phyloP scores from a whole-genome alignment of 2,888 invertebrate species.

The Thera britannica region DNA sequence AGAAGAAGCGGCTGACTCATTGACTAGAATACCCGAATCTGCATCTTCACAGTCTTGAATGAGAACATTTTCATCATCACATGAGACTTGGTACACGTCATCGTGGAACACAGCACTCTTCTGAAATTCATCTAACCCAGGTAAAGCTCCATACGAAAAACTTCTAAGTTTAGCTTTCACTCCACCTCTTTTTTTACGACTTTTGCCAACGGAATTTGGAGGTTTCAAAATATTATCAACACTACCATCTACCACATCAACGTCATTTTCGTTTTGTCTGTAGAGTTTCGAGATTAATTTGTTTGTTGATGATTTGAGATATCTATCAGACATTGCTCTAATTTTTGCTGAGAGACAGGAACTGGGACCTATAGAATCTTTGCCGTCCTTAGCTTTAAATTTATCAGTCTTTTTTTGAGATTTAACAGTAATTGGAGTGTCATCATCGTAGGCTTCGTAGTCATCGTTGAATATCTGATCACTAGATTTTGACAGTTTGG shows the following conservation, averaged over 20 bases:
- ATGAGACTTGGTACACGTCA: constrained; percentile 78
- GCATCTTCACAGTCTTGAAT: constrained; percentile 88
- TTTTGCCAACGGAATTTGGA: constrained; percentile 61
- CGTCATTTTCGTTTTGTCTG: constrained; percentile 73
- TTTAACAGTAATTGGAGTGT: constrained; percentile 61
- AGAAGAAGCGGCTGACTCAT: constrained; percentile 88
- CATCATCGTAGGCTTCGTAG: constrained; percentile 69
- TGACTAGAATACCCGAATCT: constrained; percentile 90
- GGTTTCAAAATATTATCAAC: constrained; percentile 66
- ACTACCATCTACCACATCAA: constrained; percentile 56
- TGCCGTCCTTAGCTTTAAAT: constrained; percentile 73
- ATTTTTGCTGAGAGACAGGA: constrained; percentile 89
- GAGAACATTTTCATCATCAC: constrained; percentile 82
- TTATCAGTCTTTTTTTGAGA: constrained; percentile 80
- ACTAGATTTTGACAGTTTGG: constrained; percentile 80
- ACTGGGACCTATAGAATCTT: constrained; percentile 81
- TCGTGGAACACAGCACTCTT: constrained; percentile 87
- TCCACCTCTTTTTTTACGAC: constrained; percentile 72
- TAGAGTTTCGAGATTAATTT: constrained; percentile 88
- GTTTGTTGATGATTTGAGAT: constrained; percentile 88
- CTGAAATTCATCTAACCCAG: constrained; percentile 89
- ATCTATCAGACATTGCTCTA: constrained; percentile 89
- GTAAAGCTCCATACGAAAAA: constrained; percentile 90
- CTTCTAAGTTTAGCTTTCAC: constrained; percentile 86
- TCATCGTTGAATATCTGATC: constrained; percentile 83